Evolutionary conservation across 2,797 vertebrate genomes (phyloP).

Genomic region (Harpagifer antarcticus): DNA sequence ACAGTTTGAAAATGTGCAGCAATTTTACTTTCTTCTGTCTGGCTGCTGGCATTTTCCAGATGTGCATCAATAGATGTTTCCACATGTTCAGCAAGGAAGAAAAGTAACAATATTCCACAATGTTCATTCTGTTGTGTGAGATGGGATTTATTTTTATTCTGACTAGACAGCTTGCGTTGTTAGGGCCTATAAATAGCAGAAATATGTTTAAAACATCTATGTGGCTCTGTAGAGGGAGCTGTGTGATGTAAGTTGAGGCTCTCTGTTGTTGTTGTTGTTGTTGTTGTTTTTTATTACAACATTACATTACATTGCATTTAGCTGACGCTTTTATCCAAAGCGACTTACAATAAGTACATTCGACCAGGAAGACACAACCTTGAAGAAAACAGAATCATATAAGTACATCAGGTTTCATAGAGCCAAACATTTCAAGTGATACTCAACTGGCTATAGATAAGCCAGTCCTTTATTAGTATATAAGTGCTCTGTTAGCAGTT

Average conservation of each 20-base stretch:
- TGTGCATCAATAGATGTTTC: conserved; percentile 83
- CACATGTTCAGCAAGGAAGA: conserved; percentile 77
- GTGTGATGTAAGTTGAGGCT: background rate
- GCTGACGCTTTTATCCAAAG: too few relatives aligned
- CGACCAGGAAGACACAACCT: too few relatives aligned
- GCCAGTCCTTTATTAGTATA: too few relatives aligned
- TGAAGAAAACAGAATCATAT: too few relatives aligned
- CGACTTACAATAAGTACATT: too few relatives aligned
- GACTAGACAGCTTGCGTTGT: conserved; percentile 16
- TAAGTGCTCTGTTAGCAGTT: too few relatives aligned
- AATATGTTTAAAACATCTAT: conserved; percentile 9
- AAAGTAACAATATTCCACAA: conserved; percentile 47
- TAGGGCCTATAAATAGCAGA: conserved; percentile 23
- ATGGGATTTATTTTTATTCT: conserved; percentile 25
- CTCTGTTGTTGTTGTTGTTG: background rate
- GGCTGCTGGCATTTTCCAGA: conserved; percentile 81
- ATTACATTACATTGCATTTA: too few relatives aligned
- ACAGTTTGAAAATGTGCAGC: conserved; percentile 78
- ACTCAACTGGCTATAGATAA: too few relatives aligned
- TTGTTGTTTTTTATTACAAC: background rate
- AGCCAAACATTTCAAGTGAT: too few relatives aligned
- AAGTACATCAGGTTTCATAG: too few relatives aligned
- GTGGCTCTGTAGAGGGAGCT: background rate
- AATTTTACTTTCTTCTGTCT: conserved; percentile 79
- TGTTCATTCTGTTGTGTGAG: conserved; percentile 45